These are phyloP conservation scores for Vombatus ursinus DNA, from an alignment of 2,113 vertebrate genomes.

Conservation along the genomic window DNA sequence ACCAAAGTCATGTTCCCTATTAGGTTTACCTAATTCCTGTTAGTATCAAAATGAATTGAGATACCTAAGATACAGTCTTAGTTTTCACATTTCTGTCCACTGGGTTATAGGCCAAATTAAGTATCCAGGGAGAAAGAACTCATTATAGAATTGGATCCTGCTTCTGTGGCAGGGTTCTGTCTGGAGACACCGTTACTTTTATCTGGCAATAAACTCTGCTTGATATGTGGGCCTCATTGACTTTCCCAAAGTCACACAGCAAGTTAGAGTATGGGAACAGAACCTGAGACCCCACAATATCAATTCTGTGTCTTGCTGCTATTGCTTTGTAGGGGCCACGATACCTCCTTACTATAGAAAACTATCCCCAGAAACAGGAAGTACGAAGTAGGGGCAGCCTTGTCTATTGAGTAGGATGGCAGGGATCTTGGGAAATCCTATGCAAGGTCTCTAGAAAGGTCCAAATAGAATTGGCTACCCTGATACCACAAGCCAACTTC, in stretches of 20 bases:
- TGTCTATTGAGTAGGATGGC: background rate
- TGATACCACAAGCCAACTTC: background rate
- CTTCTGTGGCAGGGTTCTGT: background rate
- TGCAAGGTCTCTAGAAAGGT: background rate
- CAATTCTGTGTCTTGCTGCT: background rate
- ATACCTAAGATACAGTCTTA: background rate
- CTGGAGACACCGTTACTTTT: background rate
- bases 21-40: background rate
- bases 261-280: background rate
- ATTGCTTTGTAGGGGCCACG: background rate
- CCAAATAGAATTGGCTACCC: background rate
- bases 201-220: background rate
- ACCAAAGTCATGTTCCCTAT: background rate
- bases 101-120: background rate
- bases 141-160: accelerated
- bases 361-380: too few relatives aligned
- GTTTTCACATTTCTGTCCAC: background rate
- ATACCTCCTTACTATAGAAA: too few relatives aligned
- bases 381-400: background rate
- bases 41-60: background rate
- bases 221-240: background rate
- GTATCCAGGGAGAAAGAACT: background rate
- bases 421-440: background rate
- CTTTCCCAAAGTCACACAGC: background rate
- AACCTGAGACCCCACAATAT: background rate